These are phyloP conservation scores for Buphagus erythrorhynchus DNA, from an alignment of 2,797 vertebrate genomes.

Conservation along the genomic window DNA sequence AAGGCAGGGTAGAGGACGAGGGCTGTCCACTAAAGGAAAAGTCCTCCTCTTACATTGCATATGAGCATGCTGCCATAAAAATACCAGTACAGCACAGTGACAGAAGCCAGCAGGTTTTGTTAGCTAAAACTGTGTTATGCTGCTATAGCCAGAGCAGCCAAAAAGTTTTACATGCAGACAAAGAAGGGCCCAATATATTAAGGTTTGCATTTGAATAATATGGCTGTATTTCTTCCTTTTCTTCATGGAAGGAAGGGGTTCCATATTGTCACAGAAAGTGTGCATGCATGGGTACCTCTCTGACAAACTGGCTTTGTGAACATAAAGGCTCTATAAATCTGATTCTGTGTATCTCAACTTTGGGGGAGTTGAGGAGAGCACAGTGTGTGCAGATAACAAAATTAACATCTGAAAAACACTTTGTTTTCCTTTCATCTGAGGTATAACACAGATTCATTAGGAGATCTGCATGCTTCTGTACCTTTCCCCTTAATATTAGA, in stretches of 20 bases:
- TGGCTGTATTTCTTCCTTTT: constrained; percentile 50
- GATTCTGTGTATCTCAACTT: constrained; percentile 3
- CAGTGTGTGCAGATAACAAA: constrained; percentile 20
- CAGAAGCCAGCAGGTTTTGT: background rate
- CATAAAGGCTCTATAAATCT: constrained; percentile 57
- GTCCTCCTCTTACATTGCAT: background rate
- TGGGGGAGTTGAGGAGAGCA: background rate
- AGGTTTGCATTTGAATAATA: constrained; percentile 30
- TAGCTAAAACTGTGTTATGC: background rate
- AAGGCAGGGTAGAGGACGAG: background rate
- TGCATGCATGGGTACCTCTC: constrained; percentile 29
- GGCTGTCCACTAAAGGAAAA: background rate
- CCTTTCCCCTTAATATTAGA: constrained; percentile 55
- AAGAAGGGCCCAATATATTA: background rate
- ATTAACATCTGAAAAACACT: constrained; percentile 61
- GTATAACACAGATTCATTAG: constrained; percentile 58
- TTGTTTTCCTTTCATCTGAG: constrained; percentile 64
- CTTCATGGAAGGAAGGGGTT: constrained; percentile 1
- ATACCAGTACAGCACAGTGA: background rate
- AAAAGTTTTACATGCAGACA: background rate
- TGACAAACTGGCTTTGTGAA: constrained; percentile 26
- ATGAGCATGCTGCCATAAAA: background rate
- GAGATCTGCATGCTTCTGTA: constrained; percentile 61
- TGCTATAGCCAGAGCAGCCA: background rate
- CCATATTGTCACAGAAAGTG: background rate